These are phyloP conservation scores for Hypselothyrea guttata DNA, from an alignment of 2,888 invertebrate genomes.

Conservation along the genomic window DNA sequence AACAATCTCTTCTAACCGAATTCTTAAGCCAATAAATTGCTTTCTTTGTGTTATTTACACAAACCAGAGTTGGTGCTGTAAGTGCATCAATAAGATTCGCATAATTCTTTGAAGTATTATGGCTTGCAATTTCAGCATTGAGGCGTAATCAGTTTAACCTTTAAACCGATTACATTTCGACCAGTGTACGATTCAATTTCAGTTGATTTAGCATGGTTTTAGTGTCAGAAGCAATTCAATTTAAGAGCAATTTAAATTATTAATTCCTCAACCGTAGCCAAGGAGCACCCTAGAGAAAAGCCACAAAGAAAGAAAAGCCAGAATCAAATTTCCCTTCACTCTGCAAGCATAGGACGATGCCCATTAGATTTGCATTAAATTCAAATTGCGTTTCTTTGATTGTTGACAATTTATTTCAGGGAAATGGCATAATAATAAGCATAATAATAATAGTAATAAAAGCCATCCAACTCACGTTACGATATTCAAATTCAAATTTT, in stretches of 20 bases:
- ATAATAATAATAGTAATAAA: constrained; percentile 17
- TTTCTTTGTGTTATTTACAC: too few relatives aligned
- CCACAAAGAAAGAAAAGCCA: too few relatives aligned
- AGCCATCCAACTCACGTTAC: constrained; percentile 3
- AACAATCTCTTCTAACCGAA: too few relatives aligned
- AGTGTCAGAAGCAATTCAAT: constrained; percentile 34
- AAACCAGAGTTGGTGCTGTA: too few relatives aligned
- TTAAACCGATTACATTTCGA: background rate
- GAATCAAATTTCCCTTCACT: too few relatives aligned
- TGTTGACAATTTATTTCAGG: constrained; percentile 47
- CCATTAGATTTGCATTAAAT: constrained; percentile 52
- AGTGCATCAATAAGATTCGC: too few relatives aligned
- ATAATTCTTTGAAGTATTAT: too few relatives aligned
- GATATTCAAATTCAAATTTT: constrained; percentile 33
- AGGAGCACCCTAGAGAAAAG: too few relatives aligned
- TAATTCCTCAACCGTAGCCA: constrained; percentile 20
- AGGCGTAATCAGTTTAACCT: too few relatives aligned
- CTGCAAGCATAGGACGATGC: background rate
- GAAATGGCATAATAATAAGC: constrained; percentile 10
- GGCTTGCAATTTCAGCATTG: too few relatives aligned
- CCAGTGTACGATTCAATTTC: constrained; percentile 19
- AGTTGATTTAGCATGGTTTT: constrained; percentile 11
- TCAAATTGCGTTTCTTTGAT: constrained; percentile 42
- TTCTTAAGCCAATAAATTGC: too few relatives aligned
- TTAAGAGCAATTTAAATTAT: constrained; percentile 35